phyloP scores from a whole-genome alignment of 2,797 vertebrate genomes.

The Poeciliopsis paucimaculata region DNA sequence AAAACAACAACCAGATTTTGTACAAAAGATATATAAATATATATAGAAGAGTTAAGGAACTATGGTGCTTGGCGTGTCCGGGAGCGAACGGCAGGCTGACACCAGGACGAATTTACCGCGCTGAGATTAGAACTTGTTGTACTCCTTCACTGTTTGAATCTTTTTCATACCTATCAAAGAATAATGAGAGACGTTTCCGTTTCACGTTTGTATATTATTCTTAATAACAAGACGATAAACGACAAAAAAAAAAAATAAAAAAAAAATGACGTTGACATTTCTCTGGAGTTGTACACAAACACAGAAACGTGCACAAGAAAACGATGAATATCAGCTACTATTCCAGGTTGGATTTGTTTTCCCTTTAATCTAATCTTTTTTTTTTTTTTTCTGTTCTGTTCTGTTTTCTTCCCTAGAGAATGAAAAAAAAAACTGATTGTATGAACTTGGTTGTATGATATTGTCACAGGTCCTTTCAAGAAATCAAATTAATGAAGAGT shows the following conservation, averaged over 20 bases:
- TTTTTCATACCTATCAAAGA: conserved; percentile 74
- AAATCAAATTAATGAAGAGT: conserved; percentile 82
- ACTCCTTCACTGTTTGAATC: conserved; percentile 79
- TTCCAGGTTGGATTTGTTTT: conserved; percentile 72
- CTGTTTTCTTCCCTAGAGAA: conserved; percentile 68
- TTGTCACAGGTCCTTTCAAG: conserved; percentile 81
- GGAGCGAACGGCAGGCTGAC: conserved; percentile 63
- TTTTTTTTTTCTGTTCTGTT: conserved; percentile 48
- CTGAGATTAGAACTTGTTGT: conserved; percentile 81
- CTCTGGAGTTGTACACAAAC: conserved; percentile 63
- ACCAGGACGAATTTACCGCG: conserved; percentile 74
- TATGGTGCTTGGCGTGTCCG: conserved; percentile 77
- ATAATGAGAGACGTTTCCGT: conserved; percentile 70
- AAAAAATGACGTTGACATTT: conserved; percentile 57
- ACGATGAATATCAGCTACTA: conserved; percentile 74
- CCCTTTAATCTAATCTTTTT: conserved; percentile 45
- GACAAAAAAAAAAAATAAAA: conserved; percentile 42
- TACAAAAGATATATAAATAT: conserved; percentile 83
- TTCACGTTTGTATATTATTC: conserved; percentile 79
- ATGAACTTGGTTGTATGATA: conserved; percentile 80
- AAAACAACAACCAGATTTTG: conserved; percentile 71
- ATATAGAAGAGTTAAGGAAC: conserved; percentile 81
- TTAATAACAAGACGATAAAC: conserved; percentile 59
- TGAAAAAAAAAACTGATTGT: conserved; percentile 74
- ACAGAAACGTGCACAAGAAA: conserved; percentile 75